Conservation (phyloP, 2,113 vertebrate genomes). For the Dromas ardeola region DNA sequence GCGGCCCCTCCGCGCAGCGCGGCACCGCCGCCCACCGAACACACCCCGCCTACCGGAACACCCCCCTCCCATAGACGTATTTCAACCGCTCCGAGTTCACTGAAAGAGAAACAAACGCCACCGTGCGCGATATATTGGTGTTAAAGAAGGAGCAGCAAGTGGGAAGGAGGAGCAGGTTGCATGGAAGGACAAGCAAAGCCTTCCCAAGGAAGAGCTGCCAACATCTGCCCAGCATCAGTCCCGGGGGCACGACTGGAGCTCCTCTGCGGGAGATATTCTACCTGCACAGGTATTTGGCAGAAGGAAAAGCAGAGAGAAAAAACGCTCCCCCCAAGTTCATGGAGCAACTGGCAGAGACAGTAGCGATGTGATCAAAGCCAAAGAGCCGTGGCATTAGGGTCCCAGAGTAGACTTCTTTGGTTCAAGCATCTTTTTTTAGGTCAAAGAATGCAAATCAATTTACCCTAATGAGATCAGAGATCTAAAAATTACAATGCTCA, state of each 20-base stretch:
- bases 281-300: rapidly evolving
- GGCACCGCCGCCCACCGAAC: neutral
- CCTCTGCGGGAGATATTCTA: rapidly evolving
- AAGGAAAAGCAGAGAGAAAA: too few relatives aligned
- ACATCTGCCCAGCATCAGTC: rapidly evolving
- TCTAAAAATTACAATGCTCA: neutral
- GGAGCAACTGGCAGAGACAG: neutral
- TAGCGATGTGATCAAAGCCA: rapidly evolving
- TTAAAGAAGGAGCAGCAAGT: rapidly evolving
- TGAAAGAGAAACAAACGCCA: too few relatives aligned
- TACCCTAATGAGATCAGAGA: neutral
- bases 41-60: neutral
- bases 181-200: rapidly evolving
- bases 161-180: neutral
- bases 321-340: rapidly evolving
- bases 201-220: rapidly evolving
- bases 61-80: too few relatives aligned
- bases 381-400: rapidly evolving
- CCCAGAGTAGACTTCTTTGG: neutral
- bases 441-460: neutral
- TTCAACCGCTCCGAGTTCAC: neutral
- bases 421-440: neutral
- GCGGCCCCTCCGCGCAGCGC: neutral
- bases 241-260: neutral
- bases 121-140: rapidly evolving